Evolutionary conservation across 1,140 invertebrate genomes (phyloP), one percentile per base, ranked within the genome.

Genomic region (Heliconius eleuchia): DNA sequence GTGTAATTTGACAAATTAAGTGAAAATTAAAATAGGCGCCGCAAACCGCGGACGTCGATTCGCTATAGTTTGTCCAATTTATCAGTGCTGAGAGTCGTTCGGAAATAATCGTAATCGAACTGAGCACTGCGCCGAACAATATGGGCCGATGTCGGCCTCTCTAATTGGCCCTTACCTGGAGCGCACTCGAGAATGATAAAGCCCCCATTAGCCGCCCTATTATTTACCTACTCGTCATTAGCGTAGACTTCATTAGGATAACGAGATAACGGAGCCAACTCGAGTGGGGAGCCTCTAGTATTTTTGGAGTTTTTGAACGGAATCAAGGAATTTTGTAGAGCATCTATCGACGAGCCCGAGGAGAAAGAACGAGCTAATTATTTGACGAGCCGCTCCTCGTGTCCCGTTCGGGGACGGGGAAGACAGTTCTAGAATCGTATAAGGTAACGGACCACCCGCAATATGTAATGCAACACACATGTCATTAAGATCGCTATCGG

Each of bases 181-280:
- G 93, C 92, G 90, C 91, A 93, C 93, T 94, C 90, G 89, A 94
- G 91, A 94, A 94, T 94, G 93, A 94, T 93, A 93, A 94, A 93
- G 93, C 91, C 91, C 89, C 92, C 91, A 94, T 94, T 94, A 94
- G 93, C 91, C 91, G 91, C 91, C 93, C 92, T 94, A 94, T 93
- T 94, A 94, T 94, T 94, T 94, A 94, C 93, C 92, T 94, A 94
- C 93, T 94, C 93, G 91, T 93, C 92, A 94, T 94, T 94, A 94
- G 91, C 91, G 92, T 94, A 93, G 92, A 93, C 92, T 94, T 94
- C 92, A 94, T 94, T 94, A 94, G 93, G 93, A 92, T 93, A 94
- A 94, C 93, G 92, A 94, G 93, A 94, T 94, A 94, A 94, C 93
- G 90, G 91, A 92, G 89, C 90, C 86, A 85, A 85, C 87, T 92